Percentiles rank a stretch among this genome's conserved stretches.
These are phyloP conservation scores for Prunella himalayana DNA, from an alignment of 2,113 vertebrate species.

Conservation along the genomic window DNA sequence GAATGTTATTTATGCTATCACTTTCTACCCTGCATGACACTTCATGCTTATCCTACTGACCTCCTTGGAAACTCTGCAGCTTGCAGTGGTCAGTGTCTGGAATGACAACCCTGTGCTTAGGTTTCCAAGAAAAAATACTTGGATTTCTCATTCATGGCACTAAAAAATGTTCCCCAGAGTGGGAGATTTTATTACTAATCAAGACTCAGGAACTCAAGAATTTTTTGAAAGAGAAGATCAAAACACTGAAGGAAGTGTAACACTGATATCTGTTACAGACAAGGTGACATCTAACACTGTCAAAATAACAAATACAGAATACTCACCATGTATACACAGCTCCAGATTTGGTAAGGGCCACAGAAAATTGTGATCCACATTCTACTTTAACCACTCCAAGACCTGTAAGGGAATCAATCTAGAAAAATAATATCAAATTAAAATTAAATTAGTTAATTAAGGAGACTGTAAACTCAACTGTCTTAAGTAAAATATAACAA, in stretches of 20 bases:
- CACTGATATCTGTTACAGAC: not conserved
- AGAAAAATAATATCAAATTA: not conserved
- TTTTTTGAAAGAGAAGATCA: not conserved
- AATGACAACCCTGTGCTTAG: not conserved
- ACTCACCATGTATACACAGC: slow-evolving; percentile 95
- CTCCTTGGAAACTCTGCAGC: not conserved
- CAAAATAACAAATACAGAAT: not conserved
- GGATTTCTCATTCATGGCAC: not conserved
- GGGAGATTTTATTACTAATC: not conserved
- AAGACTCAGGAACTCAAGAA: not conserved
- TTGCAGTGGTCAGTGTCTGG: not conserved
- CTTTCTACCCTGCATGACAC: not conserved
- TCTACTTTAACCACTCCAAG: slow-evolving; percentile 96
- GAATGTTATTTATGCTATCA: not conserved
- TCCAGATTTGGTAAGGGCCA: slow-evolving; percentile 94
- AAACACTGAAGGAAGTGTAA: not conserved
- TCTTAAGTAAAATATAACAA: not conserved
- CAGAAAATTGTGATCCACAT: slow-evolving; percentile 97
- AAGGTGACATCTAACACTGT: not conserved
- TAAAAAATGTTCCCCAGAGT: not conserved
- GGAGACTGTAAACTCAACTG: not conserved
- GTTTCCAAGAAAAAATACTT: not conserved
- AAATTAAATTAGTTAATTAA: not conserved
- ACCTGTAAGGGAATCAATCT: slow-evolving; percentile 98
- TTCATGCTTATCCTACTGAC: not conserved